Evolutionary conservation across 2,888 invertebrate species (phyloP).

Genomic region (Trissolcus brochymenae): DNA sequence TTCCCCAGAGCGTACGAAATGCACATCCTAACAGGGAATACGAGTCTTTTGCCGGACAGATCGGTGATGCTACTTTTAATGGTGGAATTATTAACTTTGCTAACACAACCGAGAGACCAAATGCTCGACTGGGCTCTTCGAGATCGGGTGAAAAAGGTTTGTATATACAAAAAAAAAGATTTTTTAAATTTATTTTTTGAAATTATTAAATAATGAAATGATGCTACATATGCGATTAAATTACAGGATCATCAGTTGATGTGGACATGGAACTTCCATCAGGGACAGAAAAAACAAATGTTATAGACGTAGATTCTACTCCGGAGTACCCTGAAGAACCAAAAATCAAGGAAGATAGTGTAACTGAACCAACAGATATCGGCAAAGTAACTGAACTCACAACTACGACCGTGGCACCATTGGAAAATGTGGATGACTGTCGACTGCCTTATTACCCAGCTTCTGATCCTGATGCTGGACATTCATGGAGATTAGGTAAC

Average conservation of each 20-base stretch:
- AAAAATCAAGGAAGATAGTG: too few relatives aligned
- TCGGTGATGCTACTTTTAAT: slow-evolving; percentile 94
- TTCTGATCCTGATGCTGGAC: slow-evolving; percentile 77
- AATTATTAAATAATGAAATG: too few relatives aligned
- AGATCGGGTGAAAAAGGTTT: not conserved
- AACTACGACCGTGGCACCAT: slow-evolving; percentile 62
- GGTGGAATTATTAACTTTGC: slow-evolving; percentile 87
- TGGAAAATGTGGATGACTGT: slow-evolving; percentile 73
- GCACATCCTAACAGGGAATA: slow-evolving; percentile 64
- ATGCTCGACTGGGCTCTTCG: slow-evolving; percentile 80
- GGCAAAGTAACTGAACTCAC: slow-evolving; percentile 34
- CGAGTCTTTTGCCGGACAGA: slow-evolving; percentile 88
- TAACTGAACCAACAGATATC: too few relatives aligned
- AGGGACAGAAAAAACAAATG: too few relatives aligned
- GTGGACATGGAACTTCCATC: too few relatives aligned
- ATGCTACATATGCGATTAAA: not conserved
- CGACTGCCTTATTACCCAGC: slow-evolving; percentile 79
- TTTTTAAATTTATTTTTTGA: not conserved
- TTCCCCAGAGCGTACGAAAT: slow-evolving; percentile 81
- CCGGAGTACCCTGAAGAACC: too few relatives aligned
- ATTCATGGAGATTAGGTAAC: slow-evolving; percentile 82
- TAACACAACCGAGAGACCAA: slow-evolving; percentile 80
- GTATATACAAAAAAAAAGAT: not conserved
- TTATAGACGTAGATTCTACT: too few relatives aligned
- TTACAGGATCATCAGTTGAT: not conserved